These are phyloP conservation scores for Hylaeus volcanicus DNA, from an alignment of 1,140 invertebrate genomes.

Conservation along the genomic window DNA sequence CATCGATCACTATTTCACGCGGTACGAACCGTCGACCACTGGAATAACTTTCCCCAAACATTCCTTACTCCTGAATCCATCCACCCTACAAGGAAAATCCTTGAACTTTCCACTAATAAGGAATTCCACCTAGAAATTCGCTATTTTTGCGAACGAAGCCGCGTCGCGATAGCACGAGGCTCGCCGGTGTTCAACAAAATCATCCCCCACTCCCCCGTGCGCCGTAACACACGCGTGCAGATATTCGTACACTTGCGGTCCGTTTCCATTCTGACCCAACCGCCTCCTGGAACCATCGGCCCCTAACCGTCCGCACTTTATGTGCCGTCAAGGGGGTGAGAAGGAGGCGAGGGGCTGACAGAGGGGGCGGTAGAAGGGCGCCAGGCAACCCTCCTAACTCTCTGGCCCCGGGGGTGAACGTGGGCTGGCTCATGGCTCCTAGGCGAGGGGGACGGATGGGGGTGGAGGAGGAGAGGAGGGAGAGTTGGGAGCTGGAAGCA, in stretches of 20 bases:
- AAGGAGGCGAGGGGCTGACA: slow-evolving; percentile 50
- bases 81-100: too few species aligned
- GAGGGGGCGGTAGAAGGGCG: slow-evolving; percentile 64
- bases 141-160: too few species aligned
- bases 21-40: too few species aligned
- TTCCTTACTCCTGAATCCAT: too few species aligned
- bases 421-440: slow-evolving; percentile 59
- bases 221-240: slow-evolving; percentile 24
- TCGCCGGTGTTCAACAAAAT: slow-evolving; percentile 14
- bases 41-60: too few species aligned
- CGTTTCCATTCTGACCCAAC: slow-evolving; percentile 61
- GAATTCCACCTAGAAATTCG: too few species aligned
- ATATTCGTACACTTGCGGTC: slow-evolving; percentile 63
- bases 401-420: slow-evolving; percentile 68
- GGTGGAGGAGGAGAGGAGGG: slow-evolving; percentile 3
- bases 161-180: too few species aligned
- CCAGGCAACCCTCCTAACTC: slow-evolving; percentile 76
- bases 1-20: too few species aligned
- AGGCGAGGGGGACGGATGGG: slow-evolving; percentile 38
- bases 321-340: slow-evolving; percentile 65
- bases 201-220: not conserved
- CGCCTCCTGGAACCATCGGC: slow-evolving; percentile 49
- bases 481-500: slow-evolving; percentile 59
- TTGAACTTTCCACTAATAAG: too few species aligned
- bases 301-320: slow-evolving; percentile 74